phyloP scores from a whole-genome alignment of 1,140 invertebrate genomes.

The Drosophila elegans region DNA sequence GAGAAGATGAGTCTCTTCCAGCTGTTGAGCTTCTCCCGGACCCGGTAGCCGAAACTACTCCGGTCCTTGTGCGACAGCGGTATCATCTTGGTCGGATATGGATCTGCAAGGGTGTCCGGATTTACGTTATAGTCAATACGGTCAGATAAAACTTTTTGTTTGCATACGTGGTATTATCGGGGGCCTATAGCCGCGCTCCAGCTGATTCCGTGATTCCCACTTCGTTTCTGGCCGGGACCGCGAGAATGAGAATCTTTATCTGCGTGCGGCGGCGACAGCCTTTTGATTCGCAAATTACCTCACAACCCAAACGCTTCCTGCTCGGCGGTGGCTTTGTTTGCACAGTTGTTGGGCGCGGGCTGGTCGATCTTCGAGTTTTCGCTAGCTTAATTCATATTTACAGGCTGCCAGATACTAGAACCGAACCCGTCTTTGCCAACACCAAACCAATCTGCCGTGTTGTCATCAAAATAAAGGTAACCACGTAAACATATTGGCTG shows the following conservation, averaged over 20 bases:
- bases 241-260: conserved; percentile 55
- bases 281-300: conserved; percentile 39
- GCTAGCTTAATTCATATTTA: conserved; percentile 71
- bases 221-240: conserved; percentile 34
- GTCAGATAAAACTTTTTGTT: conserved; percentile 53
- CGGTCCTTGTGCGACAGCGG: conserved; percentile 92
- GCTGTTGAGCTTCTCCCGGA: conserved; percentile 90
- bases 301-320: conserved; percentile 59
- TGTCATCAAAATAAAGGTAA: conserved; percentile 69
- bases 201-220: conserved; percentile 34
- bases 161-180: conserved; percentile 79
- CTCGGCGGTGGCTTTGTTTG: conserved; percentile 42
- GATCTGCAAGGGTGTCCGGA: conserved; percentile 5
- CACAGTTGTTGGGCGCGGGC: conserved; percentile 55
- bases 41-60: conserved; percentile 87
- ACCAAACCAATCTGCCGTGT: conserved; percentile 75
- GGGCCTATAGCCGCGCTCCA: conserved; percentile 42
- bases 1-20: conserved; percentile 96
- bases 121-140: background rate
- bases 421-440: conserved; percentile 35
- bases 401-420: conserved; percentile 20
- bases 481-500: conserved; percentile 59
- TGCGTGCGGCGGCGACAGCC: conserved; percentile 39
- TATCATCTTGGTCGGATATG: conserved; percentile 82
- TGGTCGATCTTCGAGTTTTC: conserved; percentile 26